phyloP scores from a whole-genome alignment of 2,113 vertebrate genomes.

The Hemibagrus wyckioides region DNA sequence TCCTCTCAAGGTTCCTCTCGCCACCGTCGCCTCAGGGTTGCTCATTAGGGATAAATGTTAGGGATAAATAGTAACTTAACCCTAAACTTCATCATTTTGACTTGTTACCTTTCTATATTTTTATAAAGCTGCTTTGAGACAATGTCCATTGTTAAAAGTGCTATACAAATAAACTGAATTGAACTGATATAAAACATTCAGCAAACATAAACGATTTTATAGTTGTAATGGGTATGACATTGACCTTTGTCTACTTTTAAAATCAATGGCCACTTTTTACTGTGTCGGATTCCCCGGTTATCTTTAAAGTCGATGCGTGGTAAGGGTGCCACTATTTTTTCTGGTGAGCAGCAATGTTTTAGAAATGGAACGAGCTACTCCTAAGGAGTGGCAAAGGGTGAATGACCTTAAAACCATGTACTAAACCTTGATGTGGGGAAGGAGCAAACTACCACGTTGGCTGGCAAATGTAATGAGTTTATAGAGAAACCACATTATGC shows the following conservation, averaged over 20 bases:
- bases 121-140: no score
- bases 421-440: background rate
- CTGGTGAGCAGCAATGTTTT: background rate
- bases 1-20: no score
- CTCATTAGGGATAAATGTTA: no score
- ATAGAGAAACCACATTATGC: background rate
- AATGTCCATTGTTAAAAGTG: no score
- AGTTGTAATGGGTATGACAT: background rate
- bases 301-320: background rate
- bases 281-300: background rate
- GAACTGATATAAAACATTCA: no score
- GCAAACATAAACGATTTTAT: background rate
- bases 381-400: background rate
- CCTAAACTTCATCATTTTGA: no score
- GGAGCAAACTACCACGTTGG: background rate
- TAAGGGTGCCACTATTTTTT: slow-evolving; percentile 1
- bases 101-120: no score
- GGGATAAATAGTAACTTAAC: no score
- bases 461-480: background rate
- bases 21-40: no score
- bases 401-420: slow-evolving; percentile 16
- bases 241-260: background rate
- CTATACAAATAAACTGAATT: no score
- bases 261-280: background rate
- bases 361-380: background rate